Evolutionary conservation across 2,113 vertebrate genomes (phyloP).

Genomic region (Sitta europaea): DNA sequence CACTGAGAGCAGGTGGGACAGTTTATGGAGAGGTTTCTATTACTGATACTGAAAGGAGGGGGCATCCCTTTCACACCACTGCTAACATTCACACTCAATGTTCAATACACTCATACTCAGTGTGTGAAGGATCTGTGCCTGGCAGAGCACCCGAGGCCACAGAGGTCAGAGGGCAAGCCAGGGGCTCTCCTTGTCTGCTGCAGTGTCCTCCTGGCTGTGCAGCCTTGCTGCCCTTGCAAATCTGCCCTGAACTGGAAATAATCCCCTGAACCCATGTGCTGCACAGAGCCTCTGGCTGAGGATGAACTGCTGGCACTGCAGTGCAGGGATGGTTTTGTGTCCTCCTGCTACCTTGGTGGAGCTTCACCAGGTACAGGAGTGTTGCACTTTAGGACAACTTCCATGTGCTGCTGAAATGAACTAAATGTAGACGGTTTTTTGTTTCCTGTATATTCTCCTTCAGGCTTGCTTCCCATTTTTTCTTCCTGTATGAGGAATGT

Average conservation of each 20-base stretch:
- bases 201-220: background rate
- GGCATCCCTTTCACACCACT: background rate
- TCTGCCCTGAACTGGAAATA: background rate
- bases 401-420: background rate
- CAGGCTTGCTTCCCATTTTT: background rate
- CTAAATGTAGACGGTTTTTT: background rate
- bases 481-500: background rate
- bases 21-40: background rate
- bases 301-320: background rate
- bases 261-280: fast-evolving
- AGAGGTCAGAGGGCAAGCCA: background rate
- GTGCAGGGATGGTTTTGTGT: background rate
- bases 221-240: background rate
- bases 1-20: background rate
- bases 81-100: background rate
- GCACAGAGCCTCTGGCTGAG: background rate
- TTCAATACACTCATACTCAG: background rate
- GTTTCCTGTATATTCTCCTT: background rate
- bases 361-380: background rate
- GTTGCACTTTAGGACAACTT: background rate
- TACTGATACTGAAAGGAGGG: background rate
- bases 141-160: background rate
- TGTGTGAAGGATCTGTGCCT: fast-evolving
- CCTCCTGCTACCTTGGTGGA: background rate
- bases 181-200: background rate